Conservation (phyloP, 2,797 vertebrate genomes). For the Hemitrygon akajei region DNA sequence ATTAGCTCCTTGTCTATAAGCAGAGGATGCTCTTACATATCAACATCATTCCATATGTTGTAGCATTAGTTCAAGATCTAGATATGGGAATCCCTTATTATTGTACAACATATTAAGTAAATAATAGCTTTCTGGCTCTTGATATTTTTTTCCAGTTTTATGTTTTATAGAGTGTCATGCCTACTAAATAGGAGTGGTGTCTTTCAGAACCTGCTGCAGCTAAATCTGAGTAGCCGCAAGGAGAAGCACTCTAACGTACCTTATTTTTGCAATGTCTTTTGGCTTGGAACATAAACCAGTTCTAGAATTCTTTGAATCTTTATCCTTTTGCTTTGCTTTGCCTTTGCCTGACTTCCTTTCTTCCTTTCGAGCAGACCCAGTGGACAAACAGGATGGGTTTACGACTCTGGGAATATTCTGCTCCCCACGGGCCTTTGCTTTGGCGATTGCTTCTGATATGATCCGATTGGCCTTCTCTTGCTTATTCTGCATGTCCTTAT, state of each 20-base stretch:
- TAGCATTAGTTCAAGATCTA: not conserved
- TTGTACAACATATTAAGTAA: not conserved
- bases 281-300: conserved; percentile 75
- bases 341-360: conserved; percentile 63
- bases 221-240: not conserved
- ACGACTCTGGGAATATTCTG: conserved; percentile 95
- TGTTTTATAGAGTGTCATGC: not conserved
- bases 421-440: conserved; percentile 88
- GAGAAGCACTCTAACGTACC: conserved; percentile 63
- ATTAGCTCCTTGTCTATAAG: too few species aligned
- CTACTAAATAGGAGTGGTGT: not conserved
- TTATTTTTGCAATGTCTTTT: conserved; percentile 92
- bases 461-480: conserved; percentile 98
- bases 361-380: conserved; percentile 71
- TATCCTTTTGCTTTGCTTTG: conserved; percentile 73
- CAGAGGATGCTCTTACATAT: not conserved
- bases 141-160: not conserved
- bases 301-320: conserved; percentile 76
- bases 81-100: not conserved
- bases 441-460: conserved; percentile 94
- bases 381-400: conserved; percentile 95
- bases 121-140: not conserved
- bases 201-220: not conserved
- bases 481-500: conserved; percentile 76
- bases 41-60: not conserved